Percentiles rank a stretch among this genome's conserved stretches.
phyloP scores from a whole-genome alignment of 2,888 invertebrate species.

The Drosophila neonasuta region DNA sequence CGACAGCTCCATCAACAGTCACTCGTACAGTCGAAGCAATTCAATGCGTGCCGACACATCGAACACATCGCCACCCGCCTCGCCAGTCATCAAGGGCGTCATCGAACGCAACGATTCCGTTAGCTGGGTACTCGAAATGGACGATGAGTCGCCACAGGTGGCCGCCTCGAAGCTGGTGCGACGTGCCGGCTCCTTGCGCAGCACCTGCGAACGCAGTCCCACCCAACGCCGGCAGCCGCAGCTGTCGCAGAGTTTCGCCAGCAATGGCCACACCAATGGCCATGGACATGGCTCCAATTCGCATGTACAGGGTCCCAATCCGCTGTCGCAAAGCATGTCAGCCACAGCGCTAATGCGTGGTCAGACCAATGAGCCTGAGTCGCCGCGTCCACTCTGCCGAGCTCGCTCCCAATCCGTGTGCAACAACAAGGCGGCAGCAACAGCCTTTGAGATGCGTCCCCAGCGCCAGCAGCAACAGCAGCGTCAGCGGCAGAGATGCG shows the following conservation, averaged over 20 bases:
- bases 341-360: slow-evolving; percentile 82
- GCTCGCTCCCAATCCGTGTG: slow-evolving; percentile 83
- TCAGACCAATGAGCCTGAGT: slow-evolving; percentile 71
- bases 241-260: slow-evolving; percentile 64
- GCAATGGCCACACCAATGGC: slow-evolving; percentile 44
- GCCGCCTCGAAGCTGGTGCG: slow-evolving; percentile 88
- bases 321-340: slow-evolving; percentile 83
- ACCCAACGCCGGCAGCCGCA: slow-evolving; percentile 82
- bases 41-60: slow-evolving; percentile 39
- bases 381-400: slow-evolving; percentile 79
- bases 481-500: slow-evolving; percentile 36
- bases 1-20: slow-evolving; percentile 46
- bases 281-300: slow-evolving; percentile 12
- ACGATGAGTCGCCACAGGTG: slow-evolving; percentile 87
- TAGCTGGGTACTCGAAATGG: slow-evolving; percentile 92
- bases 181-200: slow-evolving; percentile 86
- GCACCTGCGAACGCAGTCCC: slow-evolving; percentile 81
- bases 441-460: slow-evolving; percentile 35
- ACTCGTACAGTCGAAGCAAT: slow-evolving; percentile 38
- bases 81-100: slow-evolving; percentile 91
- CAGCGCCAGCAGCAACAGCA: slow-evolving; percentile 44
- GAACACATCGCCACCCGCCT: slow-evolving; percentile 84
- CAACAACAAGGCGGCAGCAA: slow-evolving; percentile 59
- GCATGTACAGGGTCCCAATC: slow-evolving; percentile 69
- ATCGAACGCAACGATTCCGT: slow-evolving; percentile 93